These are phyloP conservation scores for Macropis europaea DNA, from an alignment of 2,888 invertebrate species.

Conservation along the genomic window DNA sequence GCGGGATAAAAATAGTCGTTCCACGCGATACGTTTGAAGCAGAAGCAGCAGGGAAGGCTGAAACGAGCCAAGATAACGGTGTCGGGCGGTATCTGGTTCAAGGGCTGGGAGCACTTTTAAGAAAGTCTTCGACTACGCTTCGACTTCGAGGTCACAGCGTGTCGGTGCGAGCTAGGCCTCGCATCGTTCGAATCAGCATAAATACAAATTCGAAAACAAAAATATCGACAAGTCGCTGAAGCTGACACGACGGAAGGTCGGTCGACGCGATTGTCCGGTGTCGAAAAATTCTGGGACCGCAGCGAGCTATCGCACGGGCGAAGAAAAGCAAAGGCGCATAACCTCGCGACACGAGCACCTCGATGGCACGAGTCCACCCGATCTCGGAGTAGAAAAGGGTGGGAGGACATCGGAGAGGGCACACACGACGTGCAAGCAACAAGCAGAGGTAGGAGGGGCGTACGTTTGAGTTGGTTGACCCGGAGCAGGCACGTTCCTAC, in stretches of 20 bases:
- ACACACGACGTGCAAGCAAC: slow-evolving; percentile 67
- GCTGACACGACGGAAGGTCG: background rate
- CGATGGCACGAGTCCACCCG: slow-evolving; percentile 68
- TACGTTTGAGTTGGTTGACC: slow-evolving; percentile 79
- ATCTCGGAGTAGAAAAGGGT: slow-evolving; percentile 52
- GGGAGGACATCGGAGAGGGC: slow-evolving; percentile 56
- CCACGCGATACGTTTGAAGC: slow-evolving; percentile 16
- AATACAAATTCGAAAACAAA: background rate
- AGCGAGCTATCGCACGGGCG: slow-evolving; percentile 10
- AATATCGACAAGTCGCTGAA: background rate
- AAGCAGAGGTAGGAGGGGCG: slow-evolving; percentile 68
- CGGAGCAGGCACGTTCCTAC: slow-evolving; percentile 73
- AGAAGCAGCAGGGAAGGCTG: slow-evolving; percentile 34
- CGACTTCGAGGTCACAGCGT: too few relatives aligned
- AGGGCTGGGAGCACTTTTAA: slow-evolving; percentile 40
- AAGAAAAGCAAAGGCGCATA: slow-evolving; percentile 42
- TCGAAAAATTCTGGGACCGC: background rate
- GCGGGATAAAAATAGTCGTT: slow-evolving; percentile 29
- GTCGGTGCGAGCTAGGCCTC: too few relatives aligned
- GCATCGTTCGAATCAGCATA: too few relatives aligned
- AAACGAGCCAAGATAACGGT: slow-evolving; percentile 29
- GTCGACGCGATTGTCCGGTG: background rate
- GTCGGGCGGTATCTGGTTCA: slow-evolving; percentile 45
- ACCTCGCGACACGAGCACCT: slow-evolving; percentile 62
- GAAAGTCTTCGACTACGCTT: slow-evolving; percentile 38